Percentiles rank a stretch among this genome's conserved stretches.
Evolutionary conservation across 2,797 vertebrate genomes (phyloP).

Genomic region (Mus caroli): DNA sequence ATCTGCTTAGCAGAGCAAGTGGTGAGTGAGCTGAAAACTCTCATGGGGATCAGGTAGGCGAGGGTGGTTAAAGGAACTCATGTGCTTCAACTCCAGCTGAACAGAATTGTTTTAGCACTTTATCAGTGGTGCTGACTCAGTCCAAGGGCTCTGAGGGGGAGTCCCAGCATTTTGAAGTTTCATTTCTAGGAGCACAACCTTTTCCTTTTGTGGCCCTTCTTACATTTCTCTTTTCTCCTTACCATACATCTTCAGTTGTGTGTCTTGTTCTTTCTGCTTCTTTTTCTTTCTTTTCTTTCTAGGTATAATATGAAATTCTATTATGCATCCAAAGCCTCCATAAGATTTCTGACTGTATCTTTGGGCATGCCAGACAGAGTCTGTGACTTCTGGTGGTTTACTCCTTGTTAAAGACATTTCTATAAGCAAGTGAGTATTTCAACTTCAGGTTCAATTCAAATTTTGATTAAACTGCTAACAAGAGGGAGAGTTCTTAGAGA

Average conservation of each 20-base stretch:
- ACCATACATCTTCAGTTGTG: slow-evolving; percentile 18
- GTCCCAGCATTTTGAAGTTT: slow-evolving; percentile 74
- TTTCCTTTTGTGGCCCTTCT: slow-evolving; percentile 76
- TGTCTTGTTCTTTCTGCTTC: background rate
- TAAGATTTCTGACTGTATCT: slow-evolving; percentile 18
- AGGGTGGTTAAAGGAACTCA: background rate
- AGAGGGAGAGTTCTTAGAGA: background rate
- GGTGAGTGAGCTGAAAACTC: background rate
- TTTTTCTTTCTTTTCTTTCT: background rate
- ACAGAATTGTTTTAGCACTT: background rate
- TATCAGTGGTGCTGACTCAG: slow-evolving; percentile 73
- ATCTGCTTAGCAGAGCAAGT: background rate
- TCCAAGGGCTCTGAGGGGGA: slow-evolving; percentile 54
- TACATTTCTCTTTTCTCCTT: slow-evolving; percentile 75
- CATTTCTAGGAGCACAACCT: slow-evolving; percentile 74
- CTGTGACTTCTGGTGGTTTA: background rate
- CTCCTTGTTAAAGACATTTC: slow-evolving; percentile 45
- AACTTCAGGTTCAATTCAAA: background rate
- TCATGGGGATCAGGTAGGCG: background rate
- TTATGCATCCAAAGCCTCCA: slow-evolving; percentile 14
- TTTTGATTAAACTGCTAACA: background rate
- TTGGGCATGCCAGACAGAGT: background rate
- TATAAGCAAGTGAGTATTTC: background rate
- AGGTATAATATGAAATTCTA: slow-evolving; percentile 49
- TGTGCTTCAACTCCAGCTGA: background rate